These are phyloP conservation scores for Steinernema carpocapsae DNA, from an alignment of 2,888 invertebrate species.

Conservation along the genomic window DNA sequence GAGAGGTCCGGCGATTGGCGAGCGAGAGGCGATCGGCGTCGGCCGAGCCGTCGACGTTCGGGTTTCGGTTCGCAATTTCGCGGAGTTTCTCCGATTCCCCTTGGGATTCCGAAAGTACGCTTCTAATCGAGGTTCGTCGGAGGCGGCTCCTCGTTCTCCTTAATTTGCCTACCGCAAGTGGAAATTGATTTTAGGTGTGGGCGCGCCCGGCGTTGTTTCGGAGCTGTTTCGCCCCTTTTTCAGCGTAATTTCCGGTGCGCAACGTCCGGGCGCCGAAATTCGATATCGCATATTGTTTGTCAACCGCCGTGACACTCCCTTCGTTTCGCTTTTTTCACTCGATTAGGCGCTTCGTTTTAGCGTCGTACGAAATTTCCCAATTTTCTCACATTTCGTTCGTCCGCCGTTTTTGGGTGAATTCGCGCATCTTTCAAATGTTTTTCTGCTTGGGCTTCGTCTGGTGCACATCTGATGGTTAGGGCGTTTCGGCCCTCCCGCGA, in stretches of 20 bases:
- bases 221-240: not conserved
- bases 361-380: not conserved
- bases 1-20: too few relatives aligned
- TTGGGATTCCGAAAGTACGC: not conserved
- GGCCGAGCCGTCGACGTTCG: not conserved
- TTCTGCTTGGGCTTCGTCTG: not conserved
- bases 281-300: conserved; percentile 23
- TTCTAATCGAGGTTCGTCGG: not conserved
- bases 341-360: not conserved
- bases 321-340: not conserved
- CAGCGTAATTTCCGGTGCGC: conserved; percentile 12
- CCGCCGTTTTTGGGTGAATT: not conserved
- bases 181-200: conserved; percentile 26
- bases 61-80: too few relatives aligned
- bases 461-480: conserved; percentile 3
- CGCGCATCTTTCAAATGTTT: not conserved
- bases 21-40: not conserved
- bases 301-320: conserved; percentile 5
- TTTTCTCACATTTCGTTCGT: not conserved
- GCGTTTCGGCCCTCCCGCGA: not conserved
- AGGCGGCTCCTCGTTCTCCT: not conserved
- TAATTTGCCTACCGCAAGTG: not conserved
- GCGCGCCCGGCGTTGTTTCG: not conserved
- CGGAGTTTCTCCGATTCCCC: not conserved
- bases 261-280: conserved; percentile 18